Percentiles rank a stretch among this genome's conserved stretches.
Conservation (phyloP, 2,113 vertebrate species). For the Uria lomvia region DNA sequence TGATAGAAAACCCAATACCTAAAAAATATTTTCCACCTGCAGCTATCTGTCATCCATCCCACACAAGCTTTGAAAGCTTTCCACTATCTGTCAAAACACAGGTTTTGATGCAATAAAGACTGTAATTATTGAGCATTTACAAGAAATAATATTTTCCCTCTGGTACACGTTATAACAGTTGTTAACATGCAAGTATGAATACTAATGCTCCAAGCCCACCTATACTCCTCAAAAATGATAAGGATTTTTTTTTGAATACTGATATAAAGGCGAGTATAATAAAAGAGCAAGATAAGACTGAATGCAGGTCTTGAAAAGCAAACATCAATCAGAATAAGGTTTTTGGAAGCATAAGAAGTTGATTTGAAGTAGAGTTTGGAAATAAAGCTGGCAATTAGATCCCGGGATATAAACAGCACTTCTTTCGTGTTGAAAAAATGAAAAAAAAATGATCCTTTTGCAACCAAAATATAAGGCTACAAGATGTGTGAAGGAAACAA, state of each 20-base stretch:
- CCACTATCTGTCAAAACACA: constrained; percentile 70
- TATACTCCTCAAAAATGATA: constrained; percentile 18
- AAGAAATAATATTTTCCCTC: constrained; percentile 77
- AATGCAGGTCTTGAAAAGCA: constrained; percentile 47
- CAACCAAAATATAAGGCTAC: constrained; percentile 51
- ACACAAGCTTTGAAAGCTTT: constrained; percentile 65
- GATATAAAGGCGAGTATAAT: constrained; percentile 28
- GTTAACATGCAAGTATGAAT: constrained; percentile 61
- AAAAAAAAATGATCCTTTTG: neutral
- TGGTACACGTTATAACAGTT: constrained; percentile 54
- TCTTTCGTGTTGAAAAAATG: neutral
- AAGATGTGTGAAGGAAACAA: constrained; percentile 25
- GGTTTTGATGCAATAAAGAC: constrained; percentile 75
- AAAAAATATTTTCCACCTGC: constrained; percentile 64
- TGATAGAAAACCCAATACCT: constrained; percentile 46
- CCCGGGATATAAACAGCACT: constrained; percentile 35
- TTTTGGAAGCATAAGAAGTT: neutral
- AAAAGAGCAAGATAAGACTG: constrained; percentile 29
- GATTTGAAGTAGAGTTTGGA: constrained; percentile 38
- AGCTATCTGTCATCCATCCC: constrained; percentile 68
- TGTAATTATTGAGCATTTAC: constrained; percentile 75
- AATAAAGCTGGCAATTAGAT: constrained; percentile 53
- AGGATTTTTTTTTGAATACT: neutral
- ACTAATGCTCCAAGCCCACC: constrained; percentile 52
- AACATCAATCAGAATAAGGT: constrained; percentile 53